Evolutionary conservation across 1,140 invertebrate genomes (phyloP), one percentile per base, ranked within the genome.

Genomic region (Drosophila lacertosa): DNA sequence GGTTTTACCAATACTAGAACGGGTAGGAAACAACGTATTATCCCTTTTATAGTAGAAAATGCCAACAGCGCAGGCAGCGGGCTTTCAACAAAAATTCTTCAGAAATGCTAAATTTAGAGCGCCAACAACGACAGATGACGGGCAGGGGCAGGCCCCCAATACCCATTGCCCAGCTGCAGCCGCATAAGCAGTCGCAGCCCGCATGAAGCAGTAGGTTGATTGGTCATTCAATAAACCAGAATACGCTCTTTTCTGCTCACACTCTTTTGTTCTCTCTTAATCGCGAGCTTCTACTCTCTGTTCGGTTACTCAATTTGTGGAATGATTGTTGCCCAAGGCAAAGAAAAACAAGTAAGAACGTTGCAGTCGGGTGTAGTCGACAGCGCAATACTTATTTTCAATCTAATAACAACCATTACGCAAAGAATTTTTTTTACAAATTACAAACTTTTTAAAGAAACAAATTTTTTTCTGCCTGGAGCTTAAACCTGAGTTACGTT

Each of bases 81-180:
- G 39, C 66, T 59, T 35, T 58, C 63, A 54, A 32, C 48, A 72
- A 51, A 86, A 84, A 75, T 86, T 86, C 77, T 88, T 74, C 3
- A 81, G 82, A 88, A 88, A 82, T 77, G 74, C 82, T 83, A 89
- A 83, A 88, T 88, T 88, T 89, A 88, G 82, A 88, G 63, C 77
- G 62, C 73, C 54, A 62, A 22, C 51, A 51, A 63, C 48, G 44
- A 37, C 54, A 59, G 33, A 18, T 15, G 10, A 20, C 15, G 26
- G 20, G 29, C 40, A 47, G 20, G 29, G 53, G 67, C 63, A 68
- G 76, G 54, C 71, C 42, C 20, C 32, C 62, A 47, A 57, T 55
- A 9, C 59, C 15, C 51, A 39, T 57, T 55, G 18, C 39, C 22
- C 22, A 47, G 40, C 22, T 57, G 40, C 62, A 65, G 39, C 13